phyloP scores from a whole-genome alignment of 2,113 vertebrate genomes.

The Cryptomyrus ogoouensis region DNA sequence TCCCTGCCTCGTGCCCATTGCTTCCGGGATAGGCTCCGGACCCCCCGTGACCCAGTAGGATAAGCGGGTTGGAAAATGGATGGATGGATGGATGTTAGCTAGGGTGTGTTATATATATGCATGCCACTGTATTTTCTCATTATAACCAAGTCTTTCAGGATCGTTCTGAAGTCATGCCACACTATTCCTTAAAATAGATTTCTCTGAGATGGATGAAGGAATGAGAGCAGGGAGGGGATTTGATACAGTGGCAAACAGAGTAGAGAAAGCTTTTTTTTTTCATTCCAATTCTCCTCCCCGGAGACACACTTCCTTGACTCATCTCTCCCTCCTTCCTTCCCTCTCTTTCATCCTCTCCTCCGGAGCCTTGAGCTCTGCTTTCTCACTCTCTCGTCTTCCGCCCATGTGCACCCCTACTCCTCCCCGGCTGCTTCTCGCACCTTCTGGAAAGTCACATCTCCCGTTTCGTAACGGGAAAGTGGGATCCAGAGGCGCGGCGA shows the following conservation, averaged over 20 bases:
- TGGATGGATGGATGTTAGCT: too few species aligned
- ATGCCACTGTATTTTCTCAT: not conserved
- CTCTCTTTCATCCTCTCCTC: not conserved
- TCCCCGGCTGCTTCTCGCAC: not conserved
- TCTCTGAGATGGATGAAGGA: conserved; percentile 2
- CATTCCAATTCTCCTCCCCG: not conserved
- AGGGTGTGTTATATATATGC: not conserved
- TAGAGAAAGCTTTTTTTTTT: not conserved
- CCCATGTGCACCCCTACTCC: not conserved
- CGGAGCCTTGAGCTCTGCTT: not conserved
- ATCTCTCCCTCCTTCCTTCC: not conserved
- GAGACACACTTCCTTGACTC: not conserved
- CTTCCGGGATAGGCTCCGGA: too few species aligned
- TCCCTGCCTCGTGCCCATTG: too few species aligned
- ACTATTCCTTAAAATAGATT: conserved; percentile 8
- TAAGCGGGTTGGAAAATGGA: too few species aligned
- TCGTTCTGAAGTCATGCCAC: not conserved
- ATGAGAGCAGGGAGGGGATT: not conserved
- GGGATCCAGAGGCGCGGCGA: not conserved
- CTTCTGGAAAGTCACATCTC: not conserved
- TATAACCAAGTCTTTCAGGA: not conserved
- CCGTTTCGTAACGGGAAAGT: not conserved
- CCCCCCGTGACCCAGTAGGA: too few species aligned
- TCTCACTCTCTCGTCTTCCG: not conserved
- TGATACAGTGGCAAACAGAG: not conserved